Evolutionary conservation across 2,888 invertebrate genomes (phyloP).

Genomic region (Aplocera efformata): DNA sequence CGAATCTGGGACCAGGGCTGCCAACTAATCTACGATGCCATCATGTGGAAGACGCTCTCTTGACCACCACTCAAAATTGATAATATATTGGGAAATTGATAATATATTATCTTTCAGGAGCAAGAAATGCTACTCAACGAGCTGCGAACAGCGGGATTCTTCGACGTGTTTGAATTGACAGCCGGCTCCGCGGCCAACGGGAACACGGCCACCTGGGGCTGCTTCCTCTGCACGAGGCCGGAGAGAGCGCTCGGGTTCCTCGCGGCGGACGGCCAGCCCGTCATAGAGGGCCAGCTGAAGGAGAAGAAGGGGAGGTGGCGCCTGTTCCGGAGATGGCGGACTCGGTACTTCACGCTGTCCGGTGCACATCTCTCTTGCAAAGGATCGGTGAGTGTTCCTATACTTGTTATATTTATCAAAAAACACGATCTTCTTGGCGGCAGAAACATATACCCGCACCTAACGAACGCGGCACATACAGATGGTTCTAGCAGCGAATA

Average conservation of each 20-base stretch:
- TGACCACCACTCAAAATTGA: too few species aligned
- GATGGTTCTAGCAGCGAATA: too few species aligned
- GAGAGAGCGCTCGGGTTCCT: constrained; percentile 93
- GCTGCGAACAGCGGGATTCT: constrained; percentile 91
- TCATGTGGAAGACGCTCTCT: too few species aligned
- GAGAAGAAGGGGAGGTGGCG: constrained; percentile 85
- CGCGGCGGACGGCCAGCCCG: constrained; percentile 89
- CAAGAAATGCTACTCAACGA: constrained; percentile 93
- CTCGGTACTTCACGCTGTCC: constrained; percentile 95
- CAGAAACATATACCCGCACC: too few species aligned
- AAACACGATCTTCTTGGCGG: too few species aligned
- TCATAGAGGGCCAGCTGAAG: constrained; percentile 83
- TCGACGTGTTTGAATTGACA: constrained; percentile 94
- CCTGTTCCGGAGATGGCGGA: constrained; percentile 94
- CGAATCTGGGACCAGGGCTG: too few species aligned
- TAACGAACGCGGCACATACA: too few species aligned
- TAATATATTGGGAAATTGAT: too few species aligned
- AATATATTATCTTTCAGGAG: too few species aligned
- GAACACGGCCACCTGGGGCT: constrained; percentile 85
- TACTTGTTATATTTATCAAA: constrained; percentile 1
- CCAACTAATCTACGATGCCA: too few species aligned
- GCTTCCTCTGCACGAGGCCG: constrained; percentile 96
- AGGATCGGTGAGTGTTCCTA: constrained; percentile 80
- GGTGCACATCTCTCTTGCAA: constrained; percentile 89
- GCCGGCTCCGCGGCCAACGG: constrained; percentile 50